Conservation (phyloP, 2,113 vertebrate genomes). For the Eonycteris spelaea region DNA sequence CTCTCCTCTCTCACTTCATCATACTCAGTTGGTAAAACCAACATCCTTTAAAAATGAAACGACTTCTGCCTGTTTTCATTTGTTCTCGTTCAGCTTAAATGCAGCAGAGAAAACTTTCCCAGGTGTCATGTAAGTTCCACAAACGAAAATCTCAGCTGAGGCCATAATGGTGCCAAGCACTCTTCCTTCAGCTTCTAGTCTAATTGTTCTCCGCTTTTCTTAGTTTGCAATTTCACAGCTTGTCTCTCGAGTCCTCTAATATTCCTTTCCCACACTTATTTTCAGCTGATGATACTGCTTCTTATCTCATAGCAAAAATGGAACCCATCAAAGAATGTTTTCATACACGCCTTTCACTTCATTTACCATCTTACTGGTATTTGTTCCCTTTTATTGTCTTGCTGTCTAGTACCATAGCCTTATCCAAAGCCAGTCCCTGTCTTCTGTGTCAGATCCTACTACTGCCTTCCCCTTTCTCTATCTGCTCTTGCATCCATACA, state of each 20-base stretch:
- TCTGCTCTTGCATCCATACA: not conserved
- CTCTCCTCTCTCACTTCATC: not conserved
- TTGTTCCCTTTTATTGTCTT: not conserved
- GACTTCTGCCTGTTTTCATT: rapidly evolving
- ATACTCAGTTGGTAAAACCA: not conserved
- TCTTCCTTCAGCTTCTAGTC: not conserved
- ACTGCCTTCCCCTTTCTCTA: rapidly evolving
- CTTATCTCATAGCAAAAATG: not conserved
- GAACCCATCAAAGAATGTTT: not conserved
- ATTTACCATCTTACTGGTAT: not conserved
- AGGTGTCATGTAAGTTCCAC: not conserved
- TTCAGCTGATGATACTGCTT: not conserved
- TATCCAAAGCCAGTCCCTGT: not conserved
- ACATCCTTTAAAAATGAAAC: not conserved
- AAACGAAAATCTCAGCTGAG: not conserved
- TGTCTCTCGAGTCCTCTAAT: not conserved
- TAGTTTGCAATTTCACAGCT: not conserved
- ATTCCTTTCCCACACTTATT: not conserved
- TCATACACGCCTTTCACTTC: not conserved
- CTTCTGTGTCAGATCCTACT: not conserved
- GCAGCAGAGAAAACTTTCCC: not conserved
- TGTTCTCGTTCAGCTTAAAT: not conserved
- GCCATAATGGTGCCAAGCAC: not conserved
- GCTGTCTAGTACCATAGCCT: not conserved
- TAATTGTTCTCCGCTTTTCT: not conserved